phyloP scores from a whole-genome alignment of 2,888 invertebrate genomes.

The Plusia festucae region DNA sequence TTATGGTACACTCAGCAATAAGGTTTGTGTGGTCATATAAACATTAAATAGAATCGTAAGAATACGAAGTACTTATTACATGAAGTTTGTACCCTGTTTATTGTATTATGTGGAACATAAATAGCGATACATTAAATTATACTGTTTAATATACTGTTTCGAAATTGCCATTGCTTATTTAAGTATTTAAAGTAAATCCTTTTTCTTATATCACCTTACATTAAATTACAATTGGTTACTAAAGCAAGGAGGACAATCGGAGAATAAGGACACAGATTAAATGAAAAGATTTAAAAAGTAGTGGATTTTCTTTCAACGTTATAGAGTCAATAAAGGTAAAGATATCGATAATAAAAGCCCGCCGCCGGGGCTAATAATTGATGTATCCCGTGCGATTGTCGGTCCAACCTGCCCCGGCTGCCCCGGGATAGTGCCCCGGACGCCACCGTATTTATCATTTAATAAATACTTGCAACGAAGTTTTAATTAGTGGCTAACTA shows the following conservation, averaged over 20 bases:
- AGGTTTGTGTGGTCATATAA: neutral
- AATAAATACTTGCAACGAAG: constrained; percentile 51
- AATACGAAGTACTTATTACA: neutral
- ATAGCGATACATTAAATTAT: neutral
- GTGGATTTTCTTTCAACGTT: constrained; percentile 23
- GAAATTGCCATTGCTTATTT: neutral
- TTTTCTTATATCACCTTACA: no score
- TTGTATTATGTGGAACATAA: neutral
- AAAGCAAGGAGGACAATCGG: no score
- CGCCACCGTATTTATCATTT: constrained; percentile 51
- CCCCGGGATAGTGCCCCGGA: constrained; percentile 20
- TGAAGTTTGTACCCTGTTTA: neutral
- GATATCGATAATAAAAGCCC: constrained; percentile 27
- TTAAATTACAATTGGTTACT: no score
- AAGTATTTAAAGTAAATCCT: no score
- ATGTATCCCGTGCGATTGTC: constrained; percentile 38
- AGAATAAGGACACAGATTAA: neutral
- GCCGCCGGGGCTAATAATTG: constrained; percentile 47
- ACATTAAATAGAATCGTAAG: constrained; percentile 1
- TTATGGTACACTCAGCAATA: neutral
- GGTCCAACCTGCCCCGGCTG: constrained; percentile 11
- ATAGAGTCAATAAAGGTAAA: constrained; percentile 21
- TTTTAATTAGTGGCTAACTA: constrained; percentile 47
- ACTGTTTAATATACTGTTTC: neutral
- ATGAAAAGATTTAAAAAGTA: neutral